Conservation (phyloP, 2,797 vertebrate genomes). For the Scarus forsteni region DNA sequence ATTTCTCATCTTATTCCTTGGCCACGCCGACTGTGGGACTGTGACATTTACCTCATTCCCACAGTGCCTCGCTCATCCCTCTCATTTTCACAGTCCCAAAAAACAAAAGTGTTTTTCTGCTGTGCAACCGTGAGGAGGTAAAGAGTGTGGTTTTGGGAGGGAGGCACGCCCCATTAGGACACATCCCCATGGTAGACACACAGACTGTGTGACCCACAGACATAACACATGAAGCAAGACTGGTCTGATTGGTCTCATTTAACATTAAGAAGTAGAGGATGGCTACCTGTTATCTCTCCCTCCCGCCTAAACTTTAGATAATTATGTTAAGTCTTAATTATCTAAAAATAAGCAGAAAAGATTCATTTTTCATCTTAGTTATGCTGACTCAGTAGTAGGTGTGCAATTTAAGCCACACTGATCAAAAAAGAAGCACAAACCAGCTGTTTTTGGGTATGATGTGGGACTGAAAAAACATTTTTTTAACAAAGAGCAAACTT, state of each 20-base stretch:
- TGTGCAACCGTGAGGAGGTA: constrained; percentile 68
- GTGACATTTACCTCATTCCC: constrained; percentile 85
- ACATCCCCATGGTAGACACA: constrained; percentile 47
- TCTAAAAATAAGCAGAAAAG: background rate
- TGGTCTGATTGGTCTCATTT: constrained; percentile 63
- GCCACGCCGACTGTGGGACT: constrained; percentile 83
- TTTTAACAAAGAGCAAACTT: too few relatives aligned
- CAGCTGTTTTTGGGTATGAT: background rate
- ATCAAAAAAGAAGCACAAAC: background rate
- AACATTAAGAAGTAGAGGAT: constrained; percentile 25
- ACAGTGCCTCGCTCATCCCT: constrained; percentile 79
- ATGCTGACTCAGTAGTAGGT: background rate
- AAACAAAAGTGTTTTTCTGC: constrained; percentile 83
- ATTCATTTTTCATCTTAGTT: background rate
- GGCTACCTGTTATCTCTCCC: constrained; percentile 4
- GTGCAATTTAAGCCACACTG: too few relatives aligned
- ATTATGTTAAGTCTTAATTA: background rate
- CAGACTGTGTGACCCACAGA: constrained; percentile 52
- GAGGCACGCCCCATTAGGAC: constrained; percentile 72
- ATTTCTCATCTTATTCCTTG: constrained; percentile 55
- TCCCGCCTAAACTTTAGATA: background rate
- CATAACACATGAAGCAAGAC: constrained; percentile 77
- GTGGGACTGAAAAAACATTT: too few relatives aligned
- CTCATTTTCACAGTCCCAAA: constrained; percentile 77
- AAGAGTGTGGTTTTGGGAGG: constrained; percentile 66